Evolutionary conservation across 2,888 invertebrate species (phyloP), one percentile per base, ranked within the genome.

Genomic region (Heliconius sara): DNA sequence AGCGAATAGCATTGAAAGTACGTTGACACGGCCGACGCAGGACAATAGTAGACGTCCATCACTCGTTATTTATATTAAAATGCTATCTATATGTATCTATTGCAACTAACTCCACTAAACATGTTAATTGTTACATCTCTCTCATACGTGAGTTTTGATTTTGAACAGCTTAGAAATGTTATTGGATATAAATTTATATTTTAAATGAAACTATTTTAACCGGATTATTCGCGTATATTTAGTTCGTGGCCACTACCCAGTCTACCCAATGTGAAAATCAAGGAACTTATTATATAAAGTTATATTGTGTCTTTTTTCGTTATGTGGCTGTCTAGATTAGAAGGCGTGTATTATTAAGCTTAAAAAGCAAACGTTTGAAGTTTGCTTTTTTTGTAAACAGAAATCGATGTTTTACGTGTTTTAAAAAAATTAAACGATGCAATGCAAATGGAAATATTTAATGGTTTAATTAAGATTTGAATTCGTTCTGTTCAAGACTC

Each of bases 31-130:
- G 30, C 30, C 70, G 60, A 19, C 27, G 77, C 81, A 80, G 78
- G 80, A 82, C 82, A 82, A 82, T 79, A 82, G 82, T 65, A 79
- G 52, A 74, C 70, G 76, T 70, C 78, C 80, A 77, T 80, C 76
- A 75, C n/a, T 70, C 67, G 65, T 57, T 19, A 52, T 52, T 19
- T 52, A 7, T 52, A 43, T 78, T 65, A 76, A 80, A 80, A 78
- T 66, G 47, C 75, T 34, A 77, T 77, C 75, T 79, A 79, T 79
- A 39, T 10, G 10, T 39, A 39, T 47, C 66, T 66, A 75, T 75
- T 47, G 75, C 65, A 65, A 75, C 66, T 66, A 65, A 66, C 65
- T 30, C 43, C n/a, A 73, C n/a, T 74, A 52, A 72, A 72, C 30
- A 34, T 34, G 34, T 57, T 52, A 13, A 57, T 52, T 73, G 34